phyloP scores from a whole-genome alignment of 2,888 invertebrate species.

The Dryococelus australis region DNA sequence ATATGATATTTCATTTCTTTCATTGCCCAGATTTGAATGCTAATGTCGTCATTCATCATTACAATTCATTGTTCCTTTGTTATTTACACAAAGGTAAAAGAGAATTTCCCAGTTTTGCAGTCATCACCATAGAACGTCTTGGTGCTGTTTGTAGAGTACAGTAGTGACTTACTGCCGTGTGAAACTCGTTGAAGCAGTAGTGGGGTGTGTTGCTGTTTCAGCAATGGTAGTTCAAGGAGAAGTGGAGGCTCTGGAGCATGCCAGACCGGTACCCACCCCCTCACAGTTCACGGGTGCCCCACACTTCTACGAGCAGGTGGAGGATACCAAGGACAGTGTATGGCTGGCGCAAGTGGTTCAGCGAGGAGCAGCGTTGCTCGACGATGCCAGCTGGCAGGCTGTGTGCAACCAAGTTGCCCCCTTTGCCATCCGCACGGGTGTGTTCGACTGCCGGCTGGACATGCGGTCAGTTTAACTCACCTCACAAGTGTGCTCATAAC shows the following conservation, averaged over 20 bases:
- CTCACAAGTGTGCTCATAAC: not conserved
- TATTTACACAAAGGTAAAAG: too few relatives aligned
- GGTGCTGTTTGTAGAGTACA: too few relatives aligned
- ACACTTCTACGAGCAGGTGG: slow-evolving; percentile 57
- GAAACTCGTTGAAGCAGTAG: too few relatives aligned
- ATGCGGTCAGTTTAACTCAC: slow-evolving; percentile 53
- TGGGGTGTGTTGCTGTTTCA: slow-evolving; percentile 35
- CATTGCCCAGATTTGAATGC: too few relatives aligned
- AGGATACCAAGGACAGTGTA: slow-evolving; percentile 63
- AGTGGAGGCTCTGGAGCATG: slow-evolving; percentile 47
- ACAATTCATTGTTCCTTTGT: too few relatives aligned
- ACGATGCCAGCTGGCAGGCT: slow-evolving; percentile 57
- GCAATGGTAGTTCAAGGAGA: slow-evolving; percentile 50
- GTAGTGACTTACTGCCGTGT: too few relatives aligned
- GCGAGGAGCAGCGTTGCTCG: slow-evolving; percentile 51
- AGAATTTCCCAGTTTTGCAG: too few relatives aligned
- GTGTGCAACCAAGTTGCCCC: slow-evolving; percentile 57
- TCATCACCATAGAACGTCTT: too few relatives aligned
- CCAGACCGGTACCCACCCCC: slow-evolving; percentile 44
- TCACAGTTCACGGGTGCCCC: slow-evolving; percentile 50
- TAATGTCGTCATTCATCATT: too few relatives aligned
- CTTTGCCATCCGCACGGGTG: slow-evolving; percentile 61
- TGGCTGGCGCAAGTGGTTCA: slow-evolving; percentile 62
- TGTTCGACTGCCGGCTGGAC: slow-evolving; percentile 61
- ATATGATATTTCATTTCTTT: too few relatives aligned